Conservation (phyloP, 2,888 invertebrate species). For the Drosophila mulleri region DNA sequence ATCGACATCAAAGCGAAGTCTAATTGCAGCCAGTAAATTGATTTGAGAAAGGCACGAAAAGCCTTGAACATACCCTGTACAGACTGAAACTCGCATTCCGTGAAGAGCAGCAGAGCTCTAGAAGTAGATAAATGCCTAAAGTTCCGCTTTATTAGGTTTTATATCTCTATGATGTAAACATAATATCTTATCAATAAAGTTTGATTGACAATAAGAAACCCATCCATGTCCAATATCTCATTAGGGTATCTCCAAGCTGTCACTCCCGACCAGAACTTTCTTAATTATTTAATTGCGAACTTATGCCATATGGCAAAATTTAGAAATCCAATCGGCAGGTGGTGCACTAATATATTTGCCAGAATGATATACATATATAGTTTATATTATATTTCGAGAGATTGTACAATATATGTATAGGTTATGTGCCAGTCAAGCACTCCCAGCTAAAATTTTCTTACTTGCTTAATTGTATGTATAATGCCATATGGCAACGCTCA, state of each 20-base stretch:
- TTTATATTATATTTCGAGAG: not conserved
- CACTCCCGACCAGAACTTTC: not conserved
- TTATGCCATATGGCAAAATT: constrained; percentile 6
- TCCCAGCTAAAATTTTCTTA: not conserved
- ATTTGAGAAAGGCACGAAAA: too few species aligned
- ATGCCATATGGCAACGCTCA: constrained; percentile 4
- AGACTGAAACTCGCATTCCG: too few species aligned
- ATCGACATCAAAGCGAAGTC: constrained; percentile 43
- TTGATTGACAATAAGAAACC: too few species aligned
- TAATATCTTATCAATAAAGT: too few species aligned
- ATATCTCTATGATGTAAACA: too few species aligned
- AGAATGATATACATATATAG: not conserved
- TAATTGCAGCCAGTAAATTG: constrained; percentile 34
- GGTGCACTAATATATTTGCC: not conserved
- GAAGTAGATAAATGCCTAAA: too few species aligned
- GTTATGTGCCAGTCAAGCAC: not conserved
- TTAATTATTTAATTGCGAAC: constrained; percentile 14
- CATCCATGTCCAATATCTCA: too few species aligned
- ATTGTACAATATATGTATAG: too few species aligned
- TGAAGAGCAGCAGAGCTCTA: too few species aligned
- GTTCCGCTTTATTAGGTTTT: too few species aligned
- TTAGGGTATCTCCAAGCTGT: not conserved
- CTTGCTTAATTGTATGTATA: constrained; percentile 15
- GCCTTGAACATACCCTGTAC: too few species aligned
- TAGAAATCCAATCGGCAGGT: not conserved